These are phyloP conservation scores for Orientallactaga bullata DNA, from an alignment of 2,113 vertebrate species.

Conservation along the genomic window DNA sequence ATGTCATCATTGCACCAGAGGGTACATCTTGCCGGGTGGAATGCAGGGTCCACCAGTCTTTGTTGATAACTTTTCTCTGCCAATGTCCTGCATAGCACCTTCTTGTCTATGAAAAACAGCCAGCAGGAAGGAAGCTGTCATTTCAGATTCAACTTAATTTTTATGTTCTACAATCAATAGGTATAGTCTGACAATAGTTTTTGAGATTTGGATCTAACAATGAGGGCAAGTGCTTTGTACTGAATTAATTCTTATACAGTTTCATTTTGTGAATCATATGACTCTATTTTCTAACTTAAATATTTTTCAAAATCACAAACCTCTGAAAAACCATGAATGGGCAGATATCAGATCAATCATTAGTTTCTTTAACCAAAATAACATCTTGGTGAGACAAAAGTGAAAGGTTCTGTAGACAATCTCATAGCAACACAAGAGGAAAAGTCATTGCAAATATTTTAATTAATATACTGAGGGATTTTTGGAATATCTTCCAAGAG, in stretches of 20 bases:
- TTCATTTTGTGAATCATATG: neutral
- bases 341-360: neutral
- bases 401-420: neutral
- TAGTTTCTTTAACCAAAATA: conserved; percentile 12
- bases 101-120: too few relatives aligned
- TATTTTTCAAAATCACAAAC: neutral
- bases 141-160: too few relatives aligned
- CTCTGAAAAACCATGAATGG: neutral
- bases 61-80: too few relatives aligned
- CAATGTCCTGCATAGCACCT: too few relatives aligned
- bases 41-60: too few relatives aligned
- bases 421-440: neutral
- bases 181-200: neutral
- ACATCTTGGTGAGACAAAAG: neutral
- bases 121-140: too few relatives aligned
- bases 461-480: neutral
- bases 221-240: neutral
- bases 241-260: neutral
- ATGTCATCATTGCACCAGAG: too few relatives aligned
- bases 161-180: too few relatives aligned
- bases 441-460: neutral
- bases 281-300: neutral
- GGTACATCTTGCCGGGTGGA: too few relatives aligned
- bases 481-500: neutral
- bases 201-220: neutral